A percentile compares a stretch with the other conserved stretches of the same genome.
phyloP scores from a whole-genome alignment of 2,113 vertebrate species.

The Cettia cetti region DNA sequence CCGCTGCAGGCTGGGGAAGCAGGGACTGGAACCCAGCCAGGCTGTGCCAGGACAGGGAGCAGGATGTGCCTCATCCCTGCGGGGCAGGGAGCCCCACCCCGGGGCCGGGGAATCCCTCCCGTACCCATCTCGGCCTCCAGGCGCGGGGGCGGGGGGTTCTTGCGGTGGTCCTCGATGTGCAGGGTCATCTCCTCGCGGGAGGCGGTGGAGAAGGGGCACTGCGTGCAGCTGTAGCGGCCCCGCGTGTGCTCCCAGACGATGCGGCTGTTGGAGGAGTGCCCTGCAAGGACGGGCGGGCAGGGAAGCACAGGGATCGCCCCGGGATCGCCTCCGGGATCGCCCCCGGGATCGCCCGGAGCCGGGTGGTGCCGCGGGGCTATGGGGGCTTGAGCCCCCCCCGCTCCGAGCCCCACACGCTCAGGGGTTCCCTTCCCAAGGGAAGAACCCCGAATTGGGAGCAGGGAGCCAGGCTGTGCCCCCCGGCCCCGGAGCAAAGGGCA shows the following conservation, averaged over 20 bases:
- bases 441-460: neutral
- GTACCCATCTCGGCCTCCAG: slow-evolving; percentile 64
- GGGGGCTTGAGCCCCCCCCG: neutral
- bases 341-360: neutral
- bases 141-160: slow-evolving; percentile 49
- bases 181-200: slow-evolving; percentile 86
- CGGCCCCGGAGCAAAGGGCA: neutral
- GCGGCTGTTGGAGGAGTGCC: slow-evolving; percentile 79
- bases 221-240: slow-evolving; percentile 88
- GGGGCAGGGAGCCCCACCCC: neutral
- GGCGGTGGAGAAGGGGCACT: slow-evolving; percentile 80
- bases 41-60: neutral
- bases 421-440: neutral
- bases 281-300: slow-evolving; percentile 63
- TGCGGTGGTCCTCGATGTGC: slow-evolving; percentile 83
- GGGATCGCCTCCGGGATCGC: neutral
- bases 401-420: neutral
- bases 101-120: neutral
- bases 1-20: neutral
- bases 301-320: neutral
- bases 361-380: neutral
- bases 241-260: slow-evolving; percentile 93
- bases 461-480: neutral
- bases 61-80: rapidly evolving
- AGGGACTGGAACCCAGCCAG: rapidly evolving